Conservation (phyloP, 2,113 vertebrate genomes). For the Xiphias gladius region DNA sequence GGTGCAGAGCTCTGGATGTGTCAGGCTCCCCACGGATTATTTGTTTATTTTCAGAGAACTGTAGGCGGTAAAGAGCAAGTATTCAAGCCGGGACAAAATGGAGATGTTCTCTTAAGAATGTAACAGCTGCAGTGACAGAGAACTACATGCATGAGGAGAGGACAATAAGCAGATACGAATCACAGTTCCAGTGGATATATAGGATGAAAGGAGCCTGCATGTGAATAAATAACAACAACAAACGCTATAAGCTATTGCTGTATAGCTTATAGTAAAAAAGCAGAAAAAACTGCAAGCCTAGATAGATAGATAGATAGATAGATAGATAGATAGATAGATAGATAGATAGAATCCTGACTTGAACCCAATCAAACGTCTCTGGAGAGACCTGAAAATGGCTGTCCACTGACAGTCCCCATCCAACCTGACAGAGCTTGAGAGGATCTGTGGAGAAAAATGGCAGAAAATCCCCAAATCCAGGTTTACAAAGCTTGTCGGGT, state of each 20-base stretch:
- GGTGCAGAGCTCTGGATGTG: constrained; percentile 68
- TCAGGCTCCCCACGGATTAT: constrained; percentile 70
- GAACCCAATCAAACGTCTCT: too few species aligned
- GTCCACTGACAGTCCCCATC: too few species aligned
- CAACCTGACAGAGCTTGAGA: too few species aligned
- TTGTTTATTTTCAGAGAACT: constrained; percentile 79
- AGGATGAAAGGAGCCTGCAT: not conserved
- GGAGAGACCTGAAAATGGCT: too few species aligned
- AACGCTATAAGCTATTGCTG: too few species aligned
- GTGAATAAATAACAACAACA: not conserved
- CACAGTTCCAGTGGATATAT: not conserved
- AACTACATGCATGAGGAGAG: constrained; percentile 9
- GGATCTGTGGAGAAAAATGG: too few species aligned
- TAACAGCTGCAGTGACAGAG: constrained; percentile 57
- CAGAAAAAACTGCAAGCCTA: too few species aligned
- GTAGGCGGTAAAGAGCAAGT: constrained; percentile 71
- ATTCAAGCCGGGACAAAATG: constrained; percentile 70
- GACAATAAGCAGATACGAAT: constrained; percentile 19
- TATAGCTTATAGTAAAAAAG: too few species aligned
- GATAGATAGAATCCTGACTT: too few species aligned
- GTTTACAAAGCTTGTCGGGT: too few species aligned
- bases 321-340: too few species aligned
- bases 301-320: not conserved
- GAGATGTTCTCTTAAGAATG: constrained; percentile 60
- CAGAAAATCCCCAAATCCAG: too few species aligned